Base-by-base conservation (phyloP, 2,888 invertebrate species). In the Omphaloscelis lunosa region DNA sequence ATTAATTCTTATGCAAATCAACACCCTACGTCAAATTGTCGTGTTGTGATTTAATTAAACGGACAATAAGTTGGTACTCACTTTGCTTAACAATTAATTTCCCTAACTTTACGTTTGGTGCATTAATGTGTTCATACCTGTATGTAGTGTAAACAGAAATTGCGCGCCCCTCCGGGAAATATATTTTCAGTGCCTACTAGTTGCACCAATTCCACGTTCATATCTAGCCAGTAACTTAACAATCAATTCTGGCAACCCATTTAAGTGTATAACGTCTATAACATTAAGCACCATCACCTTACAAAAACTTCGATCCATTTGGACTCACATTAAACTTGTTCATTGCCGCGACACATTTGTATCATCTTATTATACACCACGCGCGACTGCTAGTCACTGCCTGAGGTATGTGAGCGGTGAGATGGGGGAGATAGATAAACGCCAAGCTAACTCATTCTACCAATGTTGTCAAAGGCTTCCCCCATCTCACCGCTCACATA, bases 101-200 rank as follows among this genome's bases (percentile, higher is more conserved):
- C 41, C 1, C 20, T 65, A 7, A 11, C 41, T 45, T 20, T 65
- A 65, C 41, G 27, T 11, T 27, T 53, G 73, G 81, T 83, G 83
- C 80, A 88, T 74, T 20, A 73, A 83, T 87, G 87, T 88, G 88
- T 88, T 88, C 88, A 87, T 78, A 72, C 34, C 65, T 79, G 59
- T 82, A 66, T 84, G 85, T 89, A 89, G 86, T 84, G 88, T 89
- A 3, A 34, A 80, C n/a, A 73, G 11, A 79, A 73, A 65, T 65
- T 61, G 41, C 34, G 58, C 45, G 74, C n/a, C 27, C 20, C 51
- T 79, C n/a, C n/a, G 17, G 20, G 7, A 63, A 5, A 48, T 20
- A 23, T 73, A 45, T 71, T 17, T 72, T 23, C 23, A 11, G n/a
- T 39, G 4, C 34, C 34, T 1, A 34, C 34, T 3, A 34, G 4